Evolutionary conservation across 2,797 vertebrate species (phyloP).

Genomic region (Hapalemur alaotrensis): DNA sequence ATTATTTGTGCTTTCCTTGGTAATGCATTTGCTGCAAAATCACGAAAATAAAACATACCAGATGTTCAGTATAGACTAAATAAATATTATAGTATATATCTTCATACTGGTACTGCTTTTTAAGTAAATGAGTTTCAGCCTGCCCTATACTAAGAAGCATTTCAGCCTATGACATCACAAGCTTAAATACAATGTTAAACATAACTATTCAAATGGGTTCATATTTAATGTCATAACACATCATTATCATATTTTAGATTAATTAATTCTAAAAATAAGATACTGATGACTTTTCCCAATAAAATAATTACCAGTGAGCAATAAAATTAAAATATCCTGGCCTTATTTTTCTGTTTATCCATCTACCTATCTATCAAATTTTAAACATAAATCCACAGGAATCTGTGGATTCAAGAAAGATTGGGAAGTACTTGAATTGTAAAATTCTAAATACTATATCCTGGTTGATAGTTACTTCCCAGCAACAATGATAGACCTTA

Average conservation of each 20-base stretch:
- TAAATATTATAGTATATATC: neutral
- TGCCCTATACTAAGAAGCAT: neutral
- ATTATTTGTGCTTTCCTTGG: conserved; percentile 34
- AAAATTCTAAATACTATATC: neutral
- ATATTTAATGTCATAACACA: neutral
- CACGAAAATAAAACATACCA: conserved; percentile 56
- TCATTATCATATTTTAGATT: neutral
- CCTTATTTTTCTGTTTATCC: neutral
- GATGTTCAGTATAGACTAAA: conserved; percentile 41
- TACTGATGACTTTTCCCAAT: neutral
- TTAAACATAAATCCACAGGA: neutral
- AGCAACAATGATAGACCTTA: neutral
- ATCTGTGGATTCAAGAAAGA: neutral
- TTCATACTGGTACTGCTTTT: neutral
- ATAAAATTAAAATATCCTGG: neutral
- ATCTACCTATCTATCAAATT: neutral
- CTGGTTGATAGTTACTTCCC: neutral
- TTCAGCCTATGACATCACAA: neutral
- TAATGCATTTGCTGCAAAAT: conserved; percentile 52
- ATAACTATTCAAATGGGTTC: neutral
- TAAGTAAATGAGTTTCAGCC: neutral
- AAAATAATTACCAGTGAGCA: neutral
- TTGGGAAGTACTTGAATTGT: neutral
- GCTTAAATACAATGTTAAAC: neutral
- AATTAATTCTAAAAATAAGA: neutral